Base-by-base conservation (phyloP, 1,140 invertebrate species). In the Drosophila malerkotliana region DNA sequence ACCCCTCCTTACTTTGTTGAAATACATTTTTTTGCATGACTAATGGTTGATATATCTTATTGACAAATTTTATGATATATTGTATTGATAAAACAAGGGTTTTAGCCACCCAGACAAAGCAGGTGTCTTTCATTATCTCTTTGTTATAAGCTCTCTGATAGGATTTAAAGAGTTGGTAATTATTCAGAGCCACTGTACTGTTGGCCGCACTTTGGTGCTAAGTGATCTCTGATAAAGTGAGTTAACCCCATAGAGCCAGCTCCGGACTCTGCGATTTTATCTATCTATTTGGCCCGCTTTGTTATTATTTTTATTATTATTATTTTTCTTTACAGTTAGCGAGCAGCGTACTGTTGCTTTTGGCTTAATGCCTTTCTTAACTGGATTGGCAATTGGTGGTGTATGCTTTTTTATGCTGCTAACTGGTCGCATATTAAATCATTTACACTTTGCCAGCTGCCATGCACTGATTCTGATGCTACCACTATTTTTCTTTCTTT, bases 391-490 rank as follows among this genome's bases (percentile, higher is more conserved):
- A 58, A 51, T 59, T 58, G 47, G 57, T 53, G 34, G 18, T 18
- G 18, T 18, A 1, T 12, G 34, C 12, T 37, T 34, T 34, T 34
- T 34, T 34, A 34, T 34, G 34, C 34, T 37, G 12, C 41, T 44
- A 18, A 18, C 41, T 44, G 53, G 44, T 28, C 41, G 39, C 39
- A 67, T 85, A 61, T 60, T 72, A 80, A 85, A 77, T 80, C 57
- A 77, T 85, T 77, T 72, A 77, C 64, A 71, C 77, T 75, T 83
- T 77, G 74, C 74, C 74, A 58, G 53, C 75, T 76, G 72, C 49
- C 73, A 87, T 87, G 81, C 81, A 81, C 81, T 85, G 69, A 81
- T 85, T 85, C 73, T 61, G 59, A 49, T 71, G 52, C 21, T 45
- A 37, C 67, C 9, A 10, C 28, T 10, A 32, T 55, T 4, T 18